Conservation (phyloP, 2,113 vertebrate species). For the Rattus norvegicus region GRCr8 NC_086023.1:54751501-54752000, state of each 20-base stretch:
- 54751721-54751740: background rate
- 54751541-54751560: conserved; percentile 11
- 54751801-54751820: background rate
- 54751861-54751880: background rate
- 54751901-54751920: background rate
- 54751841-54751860: background rate
- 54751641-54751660: background rate
- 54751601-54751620: background rate
- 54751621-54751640: background rate
- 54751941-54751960: background rate
- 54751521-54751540: background rate
- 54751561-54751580: background rate
- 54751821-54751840: background rate
- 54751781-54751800: background rate
- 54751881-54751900: background rate
- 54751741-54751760: background rate
- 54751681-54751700: background rate
- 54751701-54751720: background rate
- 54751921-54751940: background rate
- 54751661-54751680: background rate
- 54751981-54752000: background rate
- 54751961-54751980: background rate
- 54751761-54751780: background rate
- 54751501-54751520: background rate
- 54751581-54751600: background rate